Percentiles rank a stretch among this genome's conserved stretches.
Conservation (phyloP, 2,113 vertebrate species). For the Vulpes vulpes region DNA sequence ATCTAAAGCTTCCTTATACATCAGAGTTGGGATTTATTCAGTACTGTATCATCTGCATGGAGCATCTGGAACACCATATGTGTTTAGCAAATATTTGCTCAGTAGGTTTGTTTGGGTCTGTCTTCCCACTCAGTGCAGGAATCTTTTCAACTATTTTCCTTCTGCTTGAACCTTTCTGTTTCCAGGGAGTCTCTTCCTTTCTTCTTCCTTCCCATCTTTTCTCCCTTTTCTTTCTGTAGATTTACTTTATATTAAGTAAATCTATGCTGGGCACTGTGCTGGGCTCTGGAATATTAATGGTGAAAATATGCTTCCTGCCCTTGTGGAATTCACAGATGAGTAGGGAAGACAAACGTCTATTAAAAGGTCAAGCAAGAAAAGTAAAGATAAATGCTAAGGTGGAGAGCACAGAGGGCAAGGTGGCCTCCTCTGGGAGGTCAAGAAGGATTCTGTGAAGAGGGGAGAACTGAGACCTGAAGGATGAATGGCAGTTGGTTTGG, state of each 20-base stretch:
- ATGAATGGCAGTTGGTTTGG: neutral
- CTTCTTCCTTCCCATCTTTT: neutral
- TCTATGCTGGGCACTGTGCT: neutral
- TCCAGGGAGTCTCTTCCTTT: neutral
- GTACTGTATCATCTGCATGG: neutral
- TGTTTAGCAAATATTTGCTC: neutral
- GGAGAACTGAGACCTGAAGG: neutral
- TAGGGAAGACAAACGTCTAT: neutral
- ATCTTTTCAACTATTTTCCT: neutral
- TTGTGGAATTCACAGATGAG: neutral
- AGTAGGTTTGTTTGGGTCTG: neutral
- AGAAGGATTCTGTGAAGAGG: neutral
- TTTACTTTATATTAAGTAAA: neutral
- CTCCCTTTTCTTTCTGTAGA: neutral
- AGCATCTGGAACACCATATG: neutral
- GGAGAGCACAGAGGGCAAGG: neutral
- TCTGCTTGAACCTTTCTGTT: neutral
- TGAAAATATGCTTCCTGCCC: neutral
- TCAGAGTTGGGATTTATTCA: neutral
- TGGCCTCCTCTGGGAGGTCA: neutral
- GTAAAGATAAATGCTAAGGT: neutral
- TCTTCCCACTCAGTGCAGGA: neutral
- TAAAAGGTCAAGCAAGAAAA: neutral
- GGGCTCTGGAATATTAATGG: neutral
- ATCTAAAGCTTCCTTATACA: neutral